Percentiles rank a stretch among this genome's conserved stretches.
phyloP scores from a whole-genome alignment of 2,113 vertebrate species.

The Oceanites oceanicus region DNA sequence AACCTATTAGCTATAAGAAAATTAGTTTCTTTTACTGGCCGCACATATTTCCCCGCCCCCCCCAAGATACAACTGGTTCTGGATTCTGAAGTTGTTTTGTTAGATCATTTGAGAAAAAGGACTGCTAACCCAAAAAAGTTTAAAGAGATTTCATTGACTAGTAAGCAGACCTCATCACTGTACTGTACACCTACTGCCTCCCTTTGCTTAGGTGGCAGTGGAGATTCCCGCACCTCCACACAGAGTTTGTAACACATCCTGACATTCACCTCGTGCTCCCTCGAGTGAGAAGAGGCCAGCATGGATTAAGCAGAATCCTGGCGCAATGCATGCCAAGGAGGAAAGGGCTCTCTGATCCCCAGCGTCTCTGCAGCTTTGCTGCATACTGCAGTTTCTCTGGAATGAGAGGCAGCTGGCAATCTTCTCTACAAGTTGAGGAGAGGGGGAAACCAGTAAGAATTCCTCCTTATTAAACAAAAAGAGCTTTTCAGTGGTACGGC shows the following conservation, averaged over 20 bases:
- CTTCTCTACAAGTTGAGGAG: background rate
- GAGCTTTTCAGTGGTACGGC: background rate
- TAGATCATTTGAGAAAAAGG: background rate
- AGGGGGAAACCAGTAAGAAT: background rate
- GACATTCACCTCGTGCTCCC: accelerated
- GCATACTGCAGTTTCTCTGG: background rate
- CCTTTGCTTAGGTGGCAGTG: background rate
- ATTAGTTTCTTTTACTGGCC: background rate
- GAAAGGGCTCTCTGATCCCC: background rate
- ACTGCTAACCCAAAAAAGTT: background rate
- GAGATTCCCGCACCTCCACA: background rate
- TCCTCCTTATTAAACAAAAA: background rate
- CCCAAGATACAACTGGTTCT: background rate
- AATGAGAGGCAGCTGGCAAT: background rate
- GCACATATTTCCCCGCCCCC: background rate
- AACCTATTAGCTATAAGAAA: background rate
- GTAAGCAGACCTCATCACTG: background rate
- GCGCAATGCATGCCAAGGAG: background rate
- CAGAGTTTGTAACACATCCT: background rate
- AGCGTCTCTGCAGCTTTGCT: background rate
- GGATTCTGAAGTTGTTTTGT: background rate
- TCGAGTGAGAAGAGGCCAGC: accelerated
- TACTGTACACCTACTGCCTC: background rate
- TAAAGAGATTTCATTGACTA: background rate
- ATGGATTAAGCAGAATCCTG: accelerated